A percentile compares a stretch with the other conserved stretches of the same genome.
phyloP scores from a whole-genome alignment of 2,113 vertebrate species.

The Amia ocellicauda region DNA sequence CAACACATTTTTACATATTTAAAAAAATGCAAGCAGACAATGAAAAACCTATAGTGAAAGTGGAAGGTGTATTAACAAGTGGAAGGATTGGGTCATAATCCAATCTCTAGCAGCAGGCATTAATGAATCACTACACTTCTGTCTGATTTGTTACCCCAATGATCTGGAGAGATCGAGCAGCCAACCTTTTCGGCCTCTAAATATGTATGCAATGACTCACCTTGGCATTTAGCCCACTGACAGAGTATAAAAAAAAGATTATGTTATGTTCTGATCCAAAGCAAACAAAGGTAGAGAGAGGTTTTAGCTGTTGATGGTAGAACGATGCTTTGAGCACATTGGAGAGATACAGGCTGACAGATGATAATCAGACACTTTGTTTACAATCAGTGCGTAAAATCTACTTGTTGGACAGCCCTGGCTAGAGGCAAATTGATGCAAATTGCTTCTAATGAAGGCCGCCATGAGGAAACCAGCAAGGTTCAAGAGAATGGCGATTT shows the following conservation, averaged over 20 bases:
- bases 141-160: too few relatives aligned
- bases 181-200: not conserved
- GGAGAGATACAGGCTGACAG: conserved; percentile 13
- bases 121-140: too few relatives aligned
- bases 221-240: not conserved
- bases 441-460: conserved; percentile 21
- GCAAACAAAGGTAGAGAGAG: too few relatives aligned
- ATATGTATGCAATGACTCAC: conserved; percentile 1
- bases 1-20: too few relatives aligned
- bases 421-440: conserved; percentile 27
- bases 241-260: not conserved
- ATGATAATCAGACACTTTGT: conserved; percentile 45
- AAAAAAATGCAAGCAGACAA: too few relatives aligned
- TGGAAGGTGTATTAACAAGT: too few relatives aligned
- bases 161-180: too few relatives aligned
- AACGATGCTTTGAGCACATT: not conserved
- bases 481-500: too few relatives aligned
- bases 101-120: too few relatives aligned
- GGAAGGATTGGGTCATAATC: too few relatives aligned
- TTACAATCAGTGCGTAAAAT: conserved; percentile 45
- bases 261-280: not conserved
- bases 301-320: too few relatives aligned
- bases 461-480: not conserved
- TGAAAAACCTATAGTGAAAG: too few relatives aligned
- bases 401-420: conserved; percentile 20